phyloP scores from a whole-genome alignment of 2,797 vertebrate species.

The Anguilla obscura region DNA sequence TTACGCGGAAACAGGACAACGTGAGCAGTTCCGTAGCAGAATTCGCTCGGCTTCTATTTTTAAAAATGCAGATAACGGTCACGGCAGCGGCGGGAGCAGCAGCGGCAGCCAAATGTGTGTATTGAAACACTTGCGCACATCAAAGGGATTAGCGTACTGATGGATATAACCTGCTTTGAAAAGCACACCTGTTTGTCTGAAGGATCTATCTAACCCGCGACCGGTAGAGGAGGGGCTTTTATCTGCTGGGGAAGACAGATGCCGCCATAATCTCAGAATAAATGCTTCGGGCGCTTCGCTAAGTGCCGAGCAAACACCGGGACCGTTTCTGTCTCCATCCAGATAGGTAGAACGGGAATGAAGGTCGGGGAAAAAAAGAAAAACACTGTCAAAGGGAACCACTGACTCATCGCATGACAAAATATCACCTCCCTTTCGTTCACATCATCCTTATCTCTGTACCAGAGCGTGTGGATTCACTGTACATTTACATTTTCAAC shows the following conservation, averaged over 20 bases:
- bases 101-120: neutral
- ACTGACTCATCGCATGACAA: neutral
- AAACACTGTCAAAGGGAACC: neutral
- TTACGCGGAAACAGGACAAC: neutral
- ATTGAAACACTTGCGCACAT: neutral
- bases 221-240: neutral
- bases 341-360: neutral
- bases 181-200: slow-evolving; percentile 17
- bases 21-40: neutral
- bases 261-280: slow-evolving; percentile 9
- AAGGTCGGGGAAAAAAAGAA: neutral
- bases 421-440: neutral
- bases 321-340: neutral
- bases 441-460: neutral
- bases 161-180: neutral
- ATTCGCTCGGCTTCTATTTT: neutral
- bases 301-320: neutral
- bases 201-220: neutral
- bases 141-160: neutral
- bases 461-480: neutral
- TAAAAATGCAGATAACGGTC: neutral
- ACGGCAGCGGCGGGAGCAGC: neutral
- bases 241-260: neutral
- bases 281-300: neutral
- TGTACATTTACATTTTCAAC: neutral